These are phyloP conservation scores for Ochropleura plecta DNA, from an alignment of 2,888 invertebrate genomes.

Conservation along the genomic window DNA sequence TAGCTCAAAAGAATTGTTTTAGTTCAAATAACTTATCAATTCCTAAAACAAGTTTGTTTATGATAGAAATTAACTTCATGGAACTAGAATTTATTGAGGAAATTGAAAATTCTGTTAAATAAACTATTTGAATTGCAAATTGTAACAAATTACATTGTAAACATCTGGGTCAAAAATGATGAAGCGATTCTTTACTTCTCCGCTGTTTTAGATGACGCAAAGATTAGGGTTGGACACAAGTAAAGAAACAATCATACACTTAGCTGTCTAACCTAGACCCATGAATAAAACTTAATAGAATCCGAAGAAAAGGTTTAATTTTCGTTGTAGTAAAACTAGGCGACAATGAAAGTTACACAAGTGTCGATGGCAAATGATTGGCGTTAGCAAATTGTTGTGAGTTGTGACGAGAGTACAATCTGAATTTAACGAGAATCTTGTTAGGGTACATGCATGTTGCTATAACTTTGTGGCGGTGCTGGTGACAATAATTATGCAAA, in stretches of 20 bases:
- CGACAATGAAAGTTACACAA: neutral
- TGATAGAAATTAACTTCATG: constrained; percentile 15
- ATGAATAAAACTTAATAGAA: neutral
- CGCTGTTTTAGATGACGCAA: neutral
- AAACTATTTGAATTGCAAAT: constrained; percentile 6
- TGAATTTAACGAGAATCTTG: neutral
- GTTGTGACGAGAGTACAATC: neutral
- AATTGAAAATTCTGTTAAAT: constrained; percentile 2
- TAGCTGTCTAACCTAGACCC: neutral
- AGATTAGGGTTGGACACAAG: neutral
- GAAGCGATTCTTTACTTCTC: neutral
- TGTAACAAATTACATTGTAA: constrained; percentile 15
- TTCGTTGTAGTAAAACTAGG: neutral
- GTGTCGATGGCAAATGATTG: neutral
- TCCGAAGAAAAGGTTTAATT: neutral
- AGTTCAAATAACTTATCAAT: neutral
- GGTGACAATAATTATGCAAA: neutral
- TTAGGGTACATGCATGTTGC: neutral
- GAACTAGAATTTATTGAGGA: constrained; percentile 14
- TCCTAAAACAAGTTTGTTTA: neutral
- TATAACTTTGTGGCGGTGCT: neutral
- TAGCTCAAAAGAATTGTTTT: neutral
- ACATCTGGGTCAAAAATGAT: constrained; percentile 5
- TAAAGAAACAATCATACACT: neutral
- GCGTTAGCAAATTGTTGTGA: neutral